Base-by-base conservation (phyloP, 2,888 invertebrate species). In the Oligia strigilis region DNA sequence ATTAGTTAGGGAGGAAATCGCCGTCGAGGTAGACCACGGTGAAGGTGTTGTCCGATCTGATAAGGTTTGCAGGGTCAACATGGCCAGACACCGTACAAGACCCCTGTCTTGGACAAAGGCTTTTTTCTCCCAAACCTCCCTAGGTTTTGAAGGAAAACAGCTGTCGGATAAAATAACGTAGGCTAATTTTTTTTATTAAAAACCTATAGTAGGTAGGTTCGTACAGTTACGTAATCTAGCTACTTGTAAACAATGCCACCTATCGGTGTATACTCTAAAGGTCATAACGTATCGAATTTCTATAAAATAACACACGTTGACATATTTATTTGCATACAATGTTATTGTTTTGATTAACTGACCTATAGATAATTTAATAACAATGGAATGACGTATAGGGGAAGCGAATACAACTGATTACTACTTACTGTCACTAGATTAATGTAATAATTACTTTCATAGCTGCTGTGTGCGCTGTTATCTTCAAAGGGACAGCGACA, bases 281-380 rank as follows among this genome's bases (percentile, higher is more conserved):
- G 80, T 75, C 74, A 72, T 40, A 72, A 52, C 9, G 40, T 19
- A 72, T 76, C 66, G 4, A 64, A 81, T 81, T 80, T 52, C 82
- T 74, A 58, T n/a, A 40, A 72, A 14, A 80, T 13, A 36, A 49
- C 36, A 66, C 0, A 66, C 64, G 13, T 60, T 74, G 55, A 75
- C 52, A 62, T 23, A 67, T 71, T 71, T 74, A 85, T 71, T 83
- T 65, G 64, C 71, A 81, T 75, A 81, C 66, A 85, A 77, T 84
- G 74, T 76, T 73, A 72, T 77, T 81, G 82, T 75, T 81, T 81
- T 72, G 55, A 65, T 77, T 67, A 69, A 81, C 65, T 85, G 82
- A 85, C 77, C 81, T 81, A 75, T 72, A 81, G 40, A 77, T 74
- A 55, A 84, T 67, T 66, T 46, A 46, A 72, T 72, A 74, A 72